Conservation (phyloP, 2,113 vertebrate genomes). For the Lophura nycthemera region DNA sequence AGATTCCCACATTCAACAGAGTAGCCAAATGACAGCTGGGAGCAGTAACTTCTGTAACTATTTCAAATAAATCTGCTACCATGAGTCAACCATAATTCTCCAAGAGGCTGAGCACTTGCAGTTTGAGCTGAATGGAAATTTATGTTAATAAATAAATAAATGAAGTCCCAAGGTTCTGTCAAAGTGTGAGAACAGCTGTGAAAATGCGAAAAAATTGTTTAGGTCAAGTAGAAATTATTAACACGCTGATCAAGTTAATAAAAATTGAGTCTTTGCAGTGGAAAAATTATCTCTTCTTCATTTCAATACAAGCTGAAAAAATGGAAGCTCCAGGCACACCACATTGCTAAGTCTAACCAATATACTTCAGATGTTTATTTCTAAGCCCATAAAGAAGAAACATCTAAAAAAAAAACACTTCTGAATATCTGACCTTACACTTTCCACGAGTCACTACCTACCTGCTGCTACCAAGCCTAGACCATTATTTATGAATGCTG, state of each 20-base stretch:
- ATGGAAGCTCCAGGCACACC: neutral
- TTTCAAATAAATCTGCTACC: neutral
- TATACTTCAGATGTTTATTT: neutral
- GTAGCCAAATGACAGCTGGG: neutral
- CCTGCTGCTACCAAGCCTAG: neutral
- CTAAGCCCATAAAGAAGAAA: neutral
- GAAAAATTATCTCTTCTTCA: neutral
- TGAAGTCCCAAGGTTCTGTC: neutral
- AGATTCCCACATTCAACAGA: neutral
- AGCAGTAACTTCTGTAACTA: neutral
- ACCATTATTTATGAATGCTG: neutral
- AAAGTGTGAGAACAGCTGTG: neutral
- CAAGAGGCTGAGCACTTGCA: neutral
- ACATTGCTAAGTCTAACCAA: neutral
- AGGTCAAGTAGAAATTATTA: neutral
- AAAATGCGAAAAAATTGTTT: neutral
- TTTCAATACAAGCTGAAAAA: neutral
- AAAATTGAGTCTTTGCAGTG: neutral
- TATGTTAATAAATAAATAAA: neutral
- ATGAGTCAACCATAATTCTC: rapidly evolving
- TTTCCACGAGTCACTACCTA: neutral
- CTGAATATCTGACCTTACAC: neutral
- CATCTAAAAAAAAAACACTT: neutral
- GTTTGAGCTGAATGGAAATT: neutral
- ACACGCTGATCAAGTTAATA: neutral